A percentile compares a stretch with the other conserved stretches of the same genome.
phyloP scores from a whole-genome alignment of 2,797 vertebrate species.

The Tapera naevia region DNA sequence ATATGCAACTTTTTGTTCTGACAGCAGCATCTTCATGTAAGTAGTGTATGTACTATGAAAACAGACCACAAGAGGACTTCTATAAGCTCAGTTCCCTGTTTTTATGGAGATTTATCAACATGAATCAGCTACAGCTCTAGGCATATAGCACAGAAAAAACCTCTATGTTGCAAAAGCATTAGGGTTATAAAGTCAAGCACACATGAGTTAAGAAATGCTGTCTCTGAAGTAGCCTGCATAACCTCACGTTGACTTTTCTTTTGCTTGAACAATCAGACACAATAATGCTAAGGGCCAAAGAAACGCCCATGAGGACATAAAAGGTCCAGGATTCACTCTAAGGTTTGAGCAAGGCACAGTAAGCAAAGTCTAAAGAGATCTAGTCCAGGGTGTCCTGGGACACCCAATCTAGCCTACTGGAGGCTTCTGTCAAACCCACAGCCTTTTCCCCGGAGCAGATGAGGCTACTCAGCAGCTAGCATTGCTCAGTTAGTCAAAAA shows the following conservation, averaged over 20 bases:
- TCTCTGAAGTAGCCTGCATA: neutral
- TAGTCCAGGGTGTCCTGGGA: neutral
- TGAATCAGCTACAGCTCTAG: neutral
- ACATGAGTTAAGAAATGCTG: neutral
- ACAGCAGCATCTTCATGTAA: neutral
- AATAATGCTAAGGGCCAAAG: neutral
- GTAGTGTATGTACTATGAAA: neutral
- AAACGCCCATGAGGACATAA: neutral
- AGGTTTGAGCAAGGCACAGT: neutral
- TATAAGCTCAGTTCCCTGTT: neutral
- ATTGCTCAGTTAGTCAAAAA: neutral
- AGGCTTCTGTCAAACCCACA: neutral
- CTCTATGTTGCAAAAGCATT: neutral
- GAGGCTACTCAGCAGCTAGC: neutral
- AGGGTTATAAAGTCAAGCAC: slow-evolving; percentile 28
- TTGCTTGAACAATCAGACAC: neutral
- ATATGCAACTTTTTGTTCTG: neutral
- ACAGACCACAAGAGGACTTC: neutral
- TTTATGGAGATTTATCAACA: neutral
- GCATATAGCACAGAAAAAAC: neutral
- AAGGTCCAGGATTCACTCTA: neutral
- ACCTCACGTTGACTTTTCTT: neutral
- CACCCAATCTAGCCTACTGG: neutral
- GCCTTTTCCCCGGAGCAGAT: neutral
- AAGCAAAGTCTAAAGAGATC: neutral